Evolutionary conservation across 1,140 invertebrate species (phyloP), one percentile per base, ranked within the genome.

Genomic region (Samia ricini): DNA sequence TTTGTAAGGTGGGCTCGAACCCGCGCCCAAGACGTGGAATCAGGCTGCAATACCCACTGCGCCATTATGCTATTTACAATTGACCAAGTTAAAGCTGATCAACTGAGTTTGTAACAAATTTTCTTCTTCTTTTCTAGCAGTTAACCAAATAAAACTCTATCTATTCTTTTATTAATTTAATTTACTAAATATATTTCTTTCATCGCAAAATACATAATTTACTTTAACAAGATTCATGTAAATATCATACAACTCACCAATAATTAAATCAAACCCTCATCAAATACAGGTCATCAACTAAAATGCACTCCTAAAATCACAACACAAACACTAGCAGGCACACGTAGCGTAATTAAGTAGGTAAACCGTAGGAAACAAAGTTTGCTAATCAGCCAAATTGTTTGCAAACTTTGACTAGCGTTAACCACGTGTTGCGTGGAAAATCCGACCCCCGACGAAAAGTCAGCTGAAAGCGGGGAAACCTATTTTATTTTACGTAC

Each of bases 381-480:
- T 66, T 55, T 23, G 56, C 68, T 76, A 69, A 73, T 74, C 63
- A 71, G 20, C 64, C 67, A 48, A 71, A 74, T 69, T 72, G 71
- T 72, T 68, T 60, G 60, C 69, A 63, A 71, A 77, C 72, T 74
- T 74, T 69, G 67, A 60, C 70, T 50, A 24, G 60, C 60, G 29
- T 49, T 42, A 69, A 63, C 77, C 80, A 86, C 80, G 77, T 84
- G 79, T 80, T 70, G 71, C 72, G 60, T 63, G 63, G 63, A 74
- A 77, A 61, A 57, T 24, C 52, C 52, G 52, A n/a, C 12, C 12
- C 10, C 48, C 52, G 24, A 55, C 68, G 63, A 56, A 60, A 60
- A 69, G 29, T 33, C 50, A 33, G 22, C 33, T 19, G 59, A 54
- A 55, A 49, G 48, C 48, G 66, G 68, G n/a, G 60, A 77, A 81